phyloP scores from a whole-genome alignment of 2,888 invertebrate genomes.

The Agonum fuliginosum region DNA sequence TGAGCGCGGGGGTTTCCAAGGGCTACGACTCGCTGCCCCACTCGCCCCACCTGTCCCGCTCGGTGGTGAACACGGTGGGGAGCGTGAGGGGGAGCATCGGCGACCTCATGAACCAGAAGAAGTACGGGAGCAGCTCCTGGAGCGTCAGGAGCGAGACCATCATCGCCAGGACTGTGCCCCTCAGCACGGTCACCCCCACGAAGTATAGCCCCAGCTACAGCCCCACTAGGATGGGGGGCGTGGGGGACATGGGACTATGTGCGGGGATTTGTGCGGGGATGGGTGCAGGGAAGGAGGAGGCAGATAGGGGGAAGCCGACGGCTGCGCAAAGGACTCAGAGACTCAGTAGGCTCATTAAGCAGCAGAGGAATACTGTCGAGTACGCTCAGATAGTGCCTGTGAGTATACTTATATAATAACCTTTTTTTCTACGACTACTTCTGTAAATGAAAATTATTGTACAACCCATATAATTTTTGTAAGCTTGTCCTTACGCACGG shows the following conservation, averaged over 20 bases:
- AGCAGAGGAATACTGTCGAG: slow-evolving; percentile 76
- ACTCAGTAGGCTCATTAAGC: slow-evolving; percentile 80
- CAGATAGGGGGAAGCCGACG: slow-evolving; percentile 75
- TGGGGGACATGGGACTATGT: background rate
- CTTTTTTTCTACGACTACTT: too few relatives aligned
- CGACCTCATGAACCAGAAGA: slow-evolving; percentile 85
- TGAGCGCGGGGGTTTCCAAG: slow-evolving; percentile 69
- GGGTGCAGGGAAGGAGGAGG: slow-evolving; percentile 58
- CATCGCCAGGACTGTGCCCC: slow-evolving; percentile 82
- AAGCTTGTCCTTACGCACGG: too few relatives aligned
- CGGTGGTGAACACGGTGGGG: slow-evolving; percentile 69
- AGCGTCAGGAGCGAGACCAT: slow-evolving; percentile 83
- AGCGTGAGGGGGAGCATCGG: slow-evolving; percentile 80
- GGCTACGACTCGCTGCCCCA: slow-evolving; percentile 74
- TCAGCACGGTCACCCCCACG: slow-evolving; percentile 81
- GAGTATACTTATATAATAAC: slow-evolving; percentile 22
- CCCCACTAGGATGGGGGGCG: background rate
- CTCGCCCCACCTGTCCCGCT: slow-evolving; percentile 74
- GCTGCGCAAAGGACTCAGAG: slow-evolving; percentile 82
- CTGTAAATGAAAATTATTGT: too few relatives aligned
- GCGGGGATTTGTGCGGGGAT: slow-evolving; percentile 12
- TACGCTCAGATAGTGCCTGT: slow-evolving; percentile 15
- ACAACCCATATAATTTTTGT: too few relatives aligned
- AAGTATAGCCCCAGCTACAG: slow-evolving; percentile 68
- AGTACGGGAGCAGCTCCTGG: slow-evolving; percentile 82